Conservation (phyloP, 1,140 invertebrate species). For the Thereuonema tuberculata region DNA sequence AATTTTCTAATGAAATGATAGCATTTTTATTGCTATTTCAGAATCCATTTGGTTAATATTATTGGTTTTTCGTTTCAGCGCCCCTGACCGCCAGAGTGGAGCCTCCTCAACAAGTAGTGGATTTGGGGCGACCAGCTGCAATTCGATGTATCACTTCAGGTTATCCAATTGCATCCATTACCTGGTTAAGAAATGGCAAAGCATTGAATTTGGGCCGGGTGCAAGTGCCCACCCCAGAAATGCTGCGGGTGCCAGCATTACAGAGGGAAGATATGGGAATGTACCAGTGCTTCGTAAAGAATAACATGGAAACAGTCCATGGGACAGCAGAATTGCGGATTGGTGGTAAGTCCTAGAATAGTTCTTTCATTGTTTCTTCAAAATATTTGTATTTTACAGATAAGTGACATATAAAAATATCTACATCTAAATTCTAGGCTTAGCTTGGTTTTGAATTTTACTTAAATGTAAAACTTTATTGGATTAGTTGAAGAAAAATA, state of each 20-base stretch:
- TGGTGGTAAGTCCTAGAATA: conserved; percentile 32
- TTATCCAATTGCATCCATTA: conserved; percentile 33
- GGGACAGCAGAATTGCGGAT: conserved; percentile 29
- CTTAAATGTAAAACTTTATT: too few relatives aligned
- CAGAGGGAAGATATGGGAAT: conserved; percentile 31
- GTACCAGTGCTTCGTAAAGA: conserved; percentile 33
- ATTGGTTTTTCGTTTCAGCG: conserved; percentile 38
- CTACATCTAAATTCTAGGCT: too few relatives aligned
- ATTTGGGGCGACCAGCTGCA: conserved; percentile 24
- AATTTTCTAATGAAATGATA: too few relatives aligned
- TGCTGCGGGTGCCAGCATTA: neutral
- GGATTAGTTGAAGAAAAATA: too few relatives aligned
- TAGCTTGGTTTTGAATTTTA: too few relatives aligned
- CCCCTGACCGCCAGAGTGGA: conserved; percentile 23
- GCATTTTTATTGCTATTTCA: too few relatives aligned
- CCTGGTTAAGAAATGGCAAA: conserved; percentile 35
- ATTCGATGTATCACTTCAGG: conserved; percentile 42
- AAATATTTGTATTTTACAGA: neutral
- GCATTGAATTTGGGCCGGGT: conserved; percentile 22
- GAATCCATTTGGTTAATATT: too few relatives aligned
- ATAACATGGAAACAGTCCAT: conserved; percentile 27
- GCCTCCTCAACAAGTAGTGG: conserved; percentile 26
- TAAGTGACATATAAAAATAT: too few relatives aligned
- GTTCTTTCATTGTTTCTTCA: too few relatives aligned
- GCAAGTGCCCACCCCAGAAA: neutral